A percentile compares a stretch with the other conserved stretches of the same genome.
Evolutionary conservation across 2,888 invertebrate genomes (phyloP).

Genomic region (Drosophila kambysellisi): DNA sequence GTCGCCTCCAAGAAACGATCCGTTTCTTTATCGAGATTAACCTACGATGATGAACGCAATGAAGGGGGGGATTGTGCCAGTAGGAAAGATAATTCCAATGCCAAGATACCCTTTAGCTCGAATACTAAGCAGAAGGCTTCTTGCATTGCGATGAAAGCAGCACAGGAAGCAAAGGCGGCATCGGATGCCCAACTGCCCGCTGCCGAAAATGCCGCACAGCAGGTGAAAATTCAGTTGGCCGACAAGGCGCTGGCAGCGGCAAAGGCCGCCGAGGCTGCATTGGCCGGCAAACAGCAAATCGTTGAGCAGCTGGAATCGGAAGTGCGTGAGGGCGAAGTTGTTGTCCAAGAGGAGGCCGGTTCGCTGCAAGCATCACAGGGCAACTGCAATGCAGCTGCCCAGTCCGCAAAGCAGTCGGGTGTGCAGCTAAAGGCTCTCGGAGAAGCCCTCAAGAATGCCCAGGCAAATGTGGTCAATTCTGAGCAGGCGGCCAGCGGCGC

Average conservation of each 20-base stretch:
- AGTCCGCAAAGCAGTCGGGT: slow-evolving; percentile 88
- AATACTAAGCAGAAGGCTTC: slow-evolving; percentile 86
- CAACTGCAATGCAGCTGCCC: slow-evolving; percentile 88
- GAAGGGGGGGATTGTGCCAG: neutral
- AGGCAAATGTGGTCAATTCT: slow-evolving; percentile 87
- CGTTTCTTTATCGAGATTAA: neutral
- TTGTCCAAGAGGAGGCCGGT: slow-evolving; percentile 87
- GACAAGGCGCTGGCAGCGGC: slow-evolving; percentile 90
- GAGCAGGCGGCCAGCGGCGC: slow-evolving; percentile 88
- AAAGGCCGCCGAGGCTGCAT: slow-evolving; percentile 89
- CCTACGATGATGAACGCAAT: slow-evolving; percentile 4
- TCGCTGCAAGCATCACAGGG: slow-evolving; percentile 88
- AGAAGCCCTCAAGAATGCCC: slow-evolving; percentile 86
- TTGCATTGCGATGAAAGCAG: slow-evolving; percentile 90
- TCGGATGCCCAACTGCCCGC: slow-evolving; percentile 91
- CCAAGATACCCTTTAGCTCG: slow-evolving; percentile 17
- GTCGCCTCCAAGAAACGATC: slow-evolving; percentile 6
- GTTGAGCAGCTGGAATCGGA: slow-evolving; percentile 90
- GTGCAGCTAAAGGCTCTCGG: slow-evolving; percentile 86
- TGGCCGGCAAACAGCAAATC: slow-evolving; percentile 89
- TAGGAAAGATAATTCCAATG: slow-evolving; percentile 12
- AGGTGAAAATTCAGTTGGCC: slow-evolving; percentile 90
- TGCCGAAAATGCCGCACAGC: slow-evolving; percentile 90
- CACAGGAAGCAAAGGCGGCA: slow-evolving; percentile 90
- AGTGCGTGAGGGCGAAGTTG: slow-evolving; percentile 89